Base-by-base conservation (phyloP, 2,888 invertebrate genomes). In the Drosophila anomalipes region DNA sequence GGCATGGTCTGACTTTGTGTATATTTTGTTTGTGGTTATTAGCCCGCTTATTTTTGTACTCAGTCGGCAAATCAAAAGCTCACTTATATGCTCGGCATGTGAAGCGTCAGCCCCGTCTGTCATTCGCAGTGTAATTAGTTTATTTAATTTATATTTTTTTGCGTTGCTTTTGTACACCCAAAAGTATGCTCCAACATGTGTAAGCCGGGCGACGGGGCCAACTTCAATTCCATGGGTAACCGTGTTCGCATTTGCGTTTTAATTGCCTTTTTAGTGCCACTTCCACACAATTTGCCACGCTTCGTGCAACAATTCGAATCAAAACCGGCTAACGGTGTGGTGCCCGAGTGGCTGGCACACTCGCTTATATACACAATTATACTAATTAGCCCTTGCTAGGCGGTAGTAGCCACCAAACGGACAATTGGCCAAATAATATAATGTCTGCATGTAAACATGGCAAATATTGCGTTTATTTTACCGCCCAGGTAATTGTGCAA, bases 251-350 rank as follows among this genome's bases (percentile, higher is more conserved):
- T 85, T 90, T 89, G 82, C 77, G 77, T 83, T 90, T 90, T 89
- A 91, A 91, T 91, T 89, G 89, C 90, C 91, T 86, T 91, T 91
- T 85, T 85, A 88, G 86, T 82, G 90, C 80, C 90, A 89, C 90
- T 83, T 90, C 87, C 91, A 90, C 76, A 84, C 89, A 90, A 86
- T 91, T 91, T 87, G 86, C 85, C 85, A 89, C 85, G 87, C 87
- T 88, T 82, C 89, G 91, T 81, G 79, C 86, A 81, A 81, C 91
- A 90, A 88, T 84, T 89, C 91, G 86, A 86, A 86, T 90, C 82
- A 81, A 68, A 81, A 57, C 67, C 64, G 64, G 71, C 60, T 72
- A 47, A 33, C 63, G 39, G 59, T 47, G 26, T 58, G 58, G 57
- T 37, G 51, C 19, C 58, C 47, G 54, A 61, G 39, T 57, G 32